Percentiles rank a stretch among this genome's conserved stretches.
phyloP scores from a whole-genome alignment of 2,113 vertebrate genomes.

The Onychostruthus taczanowskii region DNA sequence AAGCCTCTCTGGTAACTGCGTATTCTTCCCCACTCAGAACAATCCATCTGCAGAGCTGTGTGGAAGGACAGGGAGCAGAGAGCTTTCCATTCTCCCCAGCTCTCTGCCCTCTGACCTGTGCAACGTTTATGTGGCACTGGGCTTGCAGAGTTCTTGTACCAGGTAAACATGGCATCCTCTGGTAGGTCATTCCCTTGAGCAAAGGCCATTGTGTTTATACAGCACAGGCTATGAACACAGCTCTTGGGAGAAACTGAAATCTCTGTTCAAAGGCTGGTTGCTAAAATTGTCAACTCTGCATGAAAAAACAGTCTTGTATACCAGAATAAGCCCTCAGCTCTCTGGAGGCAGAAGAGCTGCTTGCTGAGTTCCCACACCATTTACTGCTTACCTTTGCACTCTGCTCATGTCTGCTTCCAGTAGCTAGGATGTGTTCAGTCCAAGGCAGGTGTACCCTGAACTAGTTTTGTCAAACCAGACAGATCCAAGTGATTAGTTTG shows the following conservation, averaged over 20 bases:
- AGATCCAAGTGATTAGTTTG: neutral
- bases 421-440: neutral
- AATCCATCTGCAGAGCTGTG: neutral
- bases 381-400: neutral
- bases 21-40: neutral
- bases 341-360: neutral
- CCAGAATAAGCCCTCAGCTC: neutral
- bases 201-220: neutral
- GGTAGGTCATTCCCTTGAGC: neutral
- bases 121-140: neutral
- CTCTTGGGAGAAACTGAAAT: neutral
- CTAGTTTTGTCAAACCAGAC: neutral
- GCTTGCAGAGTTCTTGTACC: neutral
- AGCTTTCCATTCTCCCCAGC: neutral
- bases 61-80: neutral
- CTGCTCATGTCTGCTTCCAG: neutral
- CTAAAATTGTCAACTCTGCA: neutral
- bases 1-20: neutral
- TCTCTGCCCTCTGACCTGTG: neutral
- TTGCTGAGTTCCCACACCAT: neutral
- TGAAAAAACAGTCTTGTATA: neutral
- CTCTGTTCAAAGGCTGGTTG: neutral
- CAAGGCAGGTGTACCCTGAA: neutral
- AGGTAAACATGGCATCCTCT: neutral
- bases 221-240: neutral